These are phyloP conservation scores for Mycalesis mineus DNA, from an alignment of 2,888 invertebrate genomes.

Conservation along the genomic window DNA sequence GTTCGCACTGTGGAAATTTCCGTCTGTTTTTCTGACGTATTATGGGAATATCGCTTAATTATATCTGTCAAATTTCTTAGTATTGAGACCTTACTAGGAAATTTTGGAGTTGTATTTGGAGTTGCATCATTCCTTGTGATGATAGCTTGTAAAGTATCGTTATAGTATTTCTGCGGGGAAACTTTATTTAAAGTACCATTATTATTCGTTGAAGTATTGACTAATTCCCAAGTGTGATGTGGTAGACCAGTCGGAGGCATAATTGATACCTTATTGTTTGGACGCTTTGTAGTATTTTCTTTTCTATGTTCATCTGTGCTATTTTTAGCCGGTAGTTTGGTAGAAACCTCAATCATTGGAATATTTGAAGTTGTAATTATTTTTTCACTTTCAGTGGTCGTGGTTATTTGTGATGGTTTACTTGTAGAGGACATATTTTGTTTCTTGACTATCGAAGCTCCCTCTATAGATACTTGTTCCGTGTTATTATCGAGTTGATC, in stretches of 20 bases:
- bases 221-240: conserved; percentile 78
- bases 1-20: conserved; percentile 30
- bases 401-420: conserved; percentile 29
- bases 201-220: conserved; percentile 72
- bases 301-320: conserved; percentile 36
- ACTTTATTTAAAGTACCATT: conserved; percentile 58
- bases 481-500: conserved; percentile 58
- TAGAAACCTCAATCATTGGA: conserved; percentile 22
- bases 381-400: conserved; percentile 26
- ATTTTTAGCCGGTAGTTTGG: conserved; percentile 14
- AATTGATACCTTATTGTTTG: conserved; percentile 70
- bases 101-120: conserved; percentile 66
- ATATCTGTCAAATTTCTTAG: conserved; percentile 81
- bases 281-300: conserved; percentile 61
- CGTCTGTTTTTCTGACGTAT: conserved; percentile 53
- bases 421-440: conserved; percentile 37
- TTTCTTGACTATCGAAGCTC: conserved; percentile 69
- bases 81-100: conserved; percentile 63
- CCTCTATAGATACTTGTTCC: conserved; percentile 63
- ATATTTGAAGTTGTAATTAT: conserved; percentile 31
- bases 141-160: conserved; percentile 81
- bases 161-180: conserved; percentile 77
- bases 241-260: conserved; percentile 64
- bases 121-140: conserved; percentile 77
- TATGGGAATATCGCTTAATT: conserved; percentile 80